Evolutionary conservation across 2,797 vertebrate species (phyloP), one percentile per base, ranked within the genome.

Genomic region (Coregonus suidteri): DNA sequence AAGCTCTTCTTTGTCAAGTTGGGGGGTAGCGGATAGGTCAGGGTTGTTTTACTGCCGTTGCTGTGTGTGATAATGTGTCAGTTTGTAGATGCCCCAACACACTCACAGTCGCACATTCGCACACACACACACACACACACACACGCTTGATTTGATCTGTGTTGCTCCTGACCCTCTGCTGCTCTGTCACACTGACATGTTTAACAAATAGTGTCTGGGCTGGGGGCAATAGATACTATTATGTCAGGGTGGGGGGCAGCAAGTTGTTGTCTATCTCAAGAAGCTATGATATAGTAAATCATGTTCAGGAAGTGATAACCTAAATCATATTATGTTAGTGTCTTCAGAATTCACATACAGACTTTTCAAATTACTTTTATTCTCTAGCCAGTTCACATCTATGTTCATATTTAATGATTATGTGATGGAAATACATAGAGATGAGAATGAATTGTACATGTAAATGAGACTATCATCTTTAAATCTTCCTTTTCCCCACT

Each of bases 121-220:
- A 41, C 6, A 7, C 37, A 41, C 37, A 41, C 6, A 41, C 37
- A 6, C 14, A 6, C 37, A 41, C 86, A 81, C 74, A 88, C 86
- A 79, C 13, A 79, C 86, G 86, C 84, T 83, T 78, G 76, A 89
- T 91, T 92, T 93, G 87, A 91, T 93, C 91, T 88, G 70, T 80
- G 90, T 77, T 93, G 93, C 95, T 96, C 95, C 95, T 93, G 95
- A 95, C 96, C 95, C 90, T 86, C 87, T 91, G 94, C 94, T 94
- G 90, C 93, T 97, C 95, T 93, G 94, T 97, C 96, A 96, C 94
- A 77, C 91, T 96, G 96, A 96, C 96, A 96, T 97, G 96, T 97
- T 97, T 97, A 97, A 95, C 95, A 97, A 97, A 97, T 95, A 97
- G 94, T 96, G 93, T 94, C 96, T 89, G 89, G 78, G 84, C 85